These are phyloP conservation scores for Tenodera sinensis DNA, from an alignment of 2,888 invertebrate species.

Conservation along the genomic window DNA sequence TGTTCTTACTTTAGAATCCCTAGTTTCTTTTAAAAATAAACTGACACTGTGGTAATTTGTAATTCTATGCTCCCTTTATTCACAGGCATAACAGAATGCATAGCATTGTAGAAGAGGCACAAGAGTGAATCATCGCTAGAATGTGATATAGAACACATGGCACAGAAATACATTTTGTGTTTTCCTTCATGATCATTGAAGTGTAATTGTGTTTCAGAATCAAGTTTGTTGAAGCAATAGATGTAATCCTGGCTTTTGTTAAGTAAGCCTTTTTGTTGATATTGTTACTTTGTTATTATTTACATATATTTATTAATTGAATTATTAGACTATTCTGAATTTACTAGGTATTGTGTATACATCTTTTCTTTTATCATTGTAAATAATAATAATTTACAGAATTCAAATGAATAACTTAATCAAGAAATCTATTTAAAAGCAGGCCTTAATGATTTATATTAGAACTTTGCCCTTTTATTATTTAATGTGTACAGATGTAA, in stretches of 20 bases:
- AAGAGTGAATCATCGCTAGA: background rate
- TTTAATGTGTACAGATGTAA: background rate
- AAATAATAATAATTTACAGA: background rate
- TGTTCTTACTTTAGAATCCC: too few relatives aligned
- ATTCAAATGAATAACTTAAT: background rate
- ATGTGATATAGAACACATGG: background rate
- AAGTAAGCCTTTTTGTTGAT: background rate
- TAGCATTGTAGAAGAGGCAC: background rate
- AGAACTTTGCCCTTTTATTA: background rate
- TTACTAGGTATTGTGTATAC: background rate
- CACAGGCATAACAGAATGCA: background rate
- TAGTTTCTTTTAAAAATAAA: background rate
- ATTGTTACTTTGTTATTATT: background rate
- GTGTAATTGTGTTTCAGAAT: background rate
- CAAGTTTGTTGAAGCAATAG: background rate
- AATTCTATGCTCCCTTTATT: background rate
- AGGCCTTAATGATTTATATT: background rate
- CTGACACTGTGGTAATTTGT: background rate
- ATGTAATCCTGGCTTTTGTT: background rate
- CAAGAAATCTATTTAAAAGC: background rate
- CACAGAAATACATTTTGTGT: background rate
- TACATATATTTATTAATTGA: background rate
- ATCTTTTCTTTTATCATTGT: background rate
- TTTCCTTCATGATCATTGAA: background rate
- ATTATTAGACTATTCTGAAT: background rate